Conservation (phyloP, 2,888 invertebrate genomes). For the Epistrophella euchroma region DNA sequence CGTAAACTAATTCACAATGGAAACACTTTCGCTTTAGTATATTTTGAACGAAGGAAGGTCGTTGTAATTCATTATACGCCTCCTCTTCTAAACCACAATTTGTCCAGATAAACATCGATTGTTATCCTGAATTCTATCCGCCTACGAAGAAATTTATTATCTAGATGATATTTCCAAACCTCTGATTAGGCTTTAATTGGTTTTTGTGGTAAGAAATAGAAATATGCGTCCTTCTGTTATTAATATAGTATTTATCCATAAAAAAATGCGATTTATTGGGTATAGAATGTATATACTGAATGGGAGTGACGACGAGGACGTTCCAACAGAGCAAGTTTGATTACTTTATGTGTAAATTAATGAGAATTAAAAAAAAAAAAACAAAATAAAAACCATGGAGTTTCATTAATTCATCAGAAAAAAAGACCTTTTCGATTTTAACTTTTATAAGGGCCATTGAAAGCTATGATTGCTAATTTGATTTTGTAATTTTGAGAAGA, state of each 20-base stretch:
- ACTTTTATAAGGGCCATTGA: too few relatives aligned
- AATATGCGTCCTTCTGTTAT: neutral
- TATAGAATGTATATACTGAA: neutral
- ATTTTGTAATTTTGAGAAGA: too few relatives aligned
- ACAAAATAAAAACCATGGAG: too few relatives aligned
- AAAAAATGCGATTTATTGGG: neutral
- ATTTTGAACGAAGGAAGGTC: slow-evolving; percentile 14
- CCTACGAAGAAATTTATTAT: neutral
- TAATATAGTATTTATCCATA: neutral
- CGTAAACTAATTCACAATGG: slow-evolving; percentile 1
- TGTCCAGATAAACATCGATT: neutral
- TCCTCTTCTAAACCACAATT: neutral
- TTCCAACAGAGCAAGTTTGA: neutral
- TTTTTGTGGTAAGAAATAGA: neutral
- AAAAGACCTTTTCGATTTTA: too few relatives aligned
- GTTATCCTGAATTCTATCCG: neutral
- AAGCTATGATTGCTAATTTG: too few relatives aligned
- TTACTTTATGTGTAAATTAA: too few relatives aligned
- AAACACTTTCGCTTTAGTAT: neutral
- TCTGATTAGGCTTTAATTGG: neutral
- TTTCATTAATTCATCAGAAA: too few relatives aligned
- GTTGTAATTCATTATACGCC: slow-evolving; percentile 12
- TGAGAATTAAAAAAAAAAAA: slow-evolving; percentile 3
- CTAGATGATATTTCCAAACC: neutral
- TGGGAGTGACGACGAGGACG: neutral